Evolutionary conservation across 2,888 invertebrate genomes (phyloP), one percentile per base, ranked within the genome.

Genomic region (Xanthorhoe designata): DNA sequence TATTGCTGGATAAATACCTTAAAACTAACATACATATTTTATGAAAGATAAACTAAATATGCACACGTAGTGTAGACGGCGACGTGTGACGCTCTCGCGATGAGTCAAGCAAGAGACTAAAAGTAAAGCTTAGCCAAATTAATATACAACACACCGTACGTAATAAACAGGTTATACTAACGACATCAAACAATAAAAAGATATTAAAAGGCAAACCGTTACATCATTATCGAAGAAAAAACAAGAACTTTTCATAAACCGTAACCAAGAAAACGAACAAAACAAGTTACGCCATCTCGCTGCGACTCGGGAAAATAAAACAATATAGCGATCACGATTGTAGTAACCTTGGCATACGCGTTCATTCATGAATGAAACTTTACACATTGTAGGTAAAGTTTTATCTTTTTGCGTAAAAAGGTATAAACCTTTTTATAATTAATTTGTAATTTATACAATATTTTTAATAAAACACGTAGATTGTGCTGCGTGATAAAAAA

Each of bases 231-330:
- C 13, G 2, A 42, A 42, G 38, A 42, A 42, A 42, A 42, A 42
- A 42, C 60, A 78, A 47, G 47, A 47, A 47, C 10, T 53, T 45
- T 32, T 32, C 24, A n/a, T 42, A 42, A 53, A 13, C 15, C 35
- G 7, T 8, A 52, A 61, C 17, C 51, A 0, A 64, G 18, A 49
- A 78, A 75, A 76, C 77, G 71, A 78, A 63, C 15, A 79, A 80
- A 71, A 72, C 75, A 42, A 72, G 69, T 81, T 74, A 75, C 88
- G 87, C 88, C 88, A 89, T 88, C 88, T 89, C 61, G 68, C 55
- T 15, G 65, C 10, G 19, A 52, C 51, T 17, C 2, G 17, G n/a
- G 53, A 74, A 64, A 88, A 83, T 74, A 85, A 85, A 85, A 85
- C 76, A 61, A 80, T 63, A 60, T 8, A 64, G 50, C 35, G 38